Evolutionary conservation across 2,113 vertebrate genomes (phyloP).

Genomic region (Oreochromis niloticus): DNA sequence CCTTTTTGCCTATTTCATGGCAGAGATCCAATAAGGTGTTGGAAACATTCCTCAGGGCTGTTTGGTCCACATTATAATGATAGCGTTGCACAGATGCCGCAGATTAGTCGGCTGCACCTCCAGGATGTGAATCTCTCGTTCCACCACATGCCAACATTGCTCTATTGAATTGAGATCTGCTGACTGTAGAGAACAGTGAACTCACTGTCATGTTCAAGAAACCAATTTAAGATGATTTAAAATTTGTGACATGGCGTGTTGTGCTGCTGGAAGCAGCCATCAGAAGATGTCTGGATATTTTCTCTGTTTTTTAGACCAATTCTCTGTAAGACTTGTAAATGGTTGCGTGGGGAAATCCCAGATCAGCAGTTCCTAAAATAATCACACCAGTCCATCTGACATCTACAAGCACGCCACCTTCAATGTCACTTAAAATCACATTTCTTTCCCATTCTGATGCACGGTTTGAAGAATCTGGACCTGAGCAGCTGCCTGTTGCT

Average conservation of each 20-base stretch:
- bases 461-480: neutral
- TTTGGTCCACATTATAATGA: neutral
- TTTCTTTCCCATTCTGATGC: neutral
- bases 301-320: neutral
- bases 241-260: neutral
- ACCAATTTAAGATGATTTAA: neutral
- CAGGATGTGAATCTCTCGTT: neutral
- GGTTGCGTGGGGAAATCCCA: neutral
- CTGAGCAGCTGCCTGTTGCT: neutral
- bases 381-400: neutral
- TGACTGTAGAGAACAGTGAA: neutral
- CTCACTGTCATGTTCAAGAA: neutral
- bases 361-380: neutral
- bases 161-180: neutral
- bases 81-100: neutral
- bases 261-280: neutral
- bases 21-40: neutral
- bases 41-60: neutral
- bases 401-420: neutral
- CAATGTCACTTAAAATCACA: rapidly evolving
- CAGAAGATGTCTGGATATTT: neutral
- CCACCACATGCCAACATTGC: neutral
- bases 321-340: neutral
- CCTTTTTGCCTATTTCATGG: neutral
- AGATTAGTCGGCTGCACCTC: neutral